Evolutionary conservation across 2,888 invertebrate genomes (phyloP), one percentile per base, ranked within the genome.

Genomic region (Dichetophora obliterata): DNA sequence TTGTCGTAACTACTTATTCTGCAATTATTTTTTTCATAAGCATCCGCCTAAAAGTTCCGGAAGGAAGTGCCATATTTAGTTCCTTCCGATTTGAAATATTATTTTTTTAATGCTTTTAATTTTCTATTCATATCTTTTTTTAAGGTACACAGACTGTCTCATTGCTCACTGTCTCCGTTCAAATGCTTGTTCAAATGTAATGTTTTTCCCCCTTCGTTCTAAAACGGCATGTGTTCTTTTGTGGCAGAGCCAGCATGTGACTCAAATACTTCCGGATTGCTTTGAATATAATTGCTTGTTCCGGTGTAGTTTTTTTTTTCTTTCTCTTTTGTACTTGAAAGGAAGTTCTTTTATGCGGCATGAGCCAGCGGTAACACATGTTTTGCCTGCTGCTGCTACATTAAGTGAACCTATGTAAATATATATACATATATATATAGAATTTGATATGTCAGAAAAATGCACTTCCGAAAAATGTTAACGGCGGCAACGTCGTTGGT

Each of bases 261-360:
- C 76, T 66, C 27, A 72, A 76, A 70, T 70, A 81, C 80, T 81
- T 81, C 82, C 81, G 81, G 81, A 81, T 80, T 77, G 82, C 78
- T 81, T 77, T 82, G 79, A 81, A 83, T 84, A 83, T 86, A 87
- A 86, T 86, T 87, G 84, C 84, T 85, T 83, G 83, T 86, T 86
- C 86, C 86, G 86, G 86, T 84, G 83, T 77, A 79, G 77, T 69
- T 52, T 14, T 69, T 48, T 37, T n/a, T 16, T 54, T 22, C 8
- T 65, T 43, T 48, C 19, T 48, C 43, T 14, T 48, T 22, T 48
- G 43, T 27, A 66, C 5, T 16, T 66, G 37, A 65, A 14, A 48
- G 66, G 43, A 66, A 43, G 19, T 66, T 19, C n/a, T 54, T 19
- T 31, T 27, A 61, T 27, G 19, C n/a, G 43, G 34, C 37, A 16